These are phyloP conservation scores for Halcyon badia DNA, from an alignment of 2,797 vertebrate species.

Conservation along the genomic window DNA sequence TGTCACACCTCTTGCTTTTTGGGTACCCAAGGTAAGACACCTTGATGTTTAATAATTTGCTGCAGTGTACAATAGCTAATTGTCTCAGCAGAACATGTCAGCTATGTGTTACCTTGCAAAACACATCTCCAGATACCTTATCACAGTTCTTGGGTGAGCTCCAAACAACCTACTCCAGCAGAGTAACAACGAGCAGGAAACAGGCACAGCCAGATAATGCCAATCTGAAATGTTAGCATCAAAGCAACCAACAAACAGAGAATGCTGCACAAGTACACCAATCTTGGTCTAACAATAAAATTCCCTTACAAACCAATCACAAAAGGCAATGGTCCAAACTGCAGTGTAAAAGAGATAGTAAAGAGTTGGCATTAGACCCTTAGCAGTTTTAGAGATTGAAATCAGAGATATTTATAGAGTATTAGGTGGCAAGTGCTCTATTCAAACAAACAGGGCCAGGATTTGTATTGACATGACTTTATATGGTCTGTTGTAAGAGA, in stretches of 20 bases:
- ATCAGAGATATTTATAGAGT: neutral
- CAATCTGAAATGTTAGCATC: neutral
- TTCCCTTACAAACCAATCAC: neutral
- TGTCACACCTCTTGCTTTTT: neutral
- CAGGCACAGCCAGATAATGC: neutral
- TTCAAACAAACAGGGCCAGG: neutral
- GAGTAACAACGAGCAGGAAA: neutral
- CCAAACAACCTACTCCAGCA: neutral
- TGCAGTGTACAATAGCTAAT: neutral
- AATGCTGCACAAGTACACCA: neutral
- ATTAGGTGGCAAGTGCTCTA: neutral
- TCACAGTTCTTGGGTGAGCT: neutral
- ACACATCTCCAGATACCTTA: neutral
- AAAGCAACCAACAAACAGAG: fast-evolving
- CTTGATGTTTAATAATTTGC: neutral
- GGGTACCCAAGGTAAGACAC: neutral
- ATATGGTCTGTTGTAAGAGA: neutral
- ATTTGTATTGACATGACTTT: neutral
- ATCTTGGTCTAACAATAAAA: neutral
- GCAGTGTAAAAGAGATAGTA: neutral
- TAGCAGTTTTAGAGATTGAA: neutral
- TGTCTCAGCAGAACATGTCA: neutral
- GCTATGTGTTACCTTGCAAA: neutral
- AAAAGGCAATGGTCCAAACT: neutral
- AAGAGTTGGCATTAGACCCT: neutral